phyloP scores from a whole-genome alignment of 2,113 vertebrate species.

The Potamarius usumacintae region DNA sequence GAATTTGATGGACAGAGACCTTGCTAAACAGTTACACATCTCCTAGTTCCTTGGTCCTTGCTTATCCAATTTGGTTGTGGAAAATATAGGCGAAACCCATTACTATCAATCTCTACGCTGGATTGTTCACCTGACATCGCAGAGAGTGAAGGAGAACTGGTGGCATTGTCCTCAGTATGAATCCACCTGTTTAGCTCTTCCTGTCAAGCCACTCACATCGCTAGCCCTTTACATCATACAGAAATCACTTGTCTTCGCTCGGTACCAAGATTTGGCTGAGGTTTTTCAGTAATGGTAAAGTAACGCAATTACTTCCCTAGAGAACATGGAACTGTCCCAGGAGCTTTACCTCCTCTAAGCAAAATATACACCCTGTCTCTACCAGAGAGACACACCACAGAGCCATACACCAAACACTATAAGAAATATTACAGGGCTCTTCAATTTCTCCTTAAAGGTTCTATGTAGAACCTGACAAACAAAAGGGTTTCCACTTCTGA shows the following conservation, averaged over 20 bases:
- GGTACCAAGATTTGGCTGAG: background rate
- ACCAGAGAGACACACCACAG: background rate
- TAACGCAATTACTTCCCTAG: background rate
- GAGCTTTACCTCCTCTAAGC: background rate
- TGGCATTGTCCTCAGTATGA: background rate
- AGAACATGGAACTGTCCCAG: background rate
- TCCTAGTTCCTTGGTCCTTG: background rate
- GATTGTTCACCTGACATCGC: background rate
- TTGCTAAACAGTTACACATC: background rate
- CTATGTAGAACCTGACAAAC: background rate
- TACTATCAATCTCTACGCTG: background rate
- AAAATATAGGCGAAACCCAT: background rate
- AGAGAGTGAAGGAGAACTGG: background rate
- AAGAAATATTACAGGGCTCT: background rate
- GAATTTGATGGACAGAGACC: background rate
- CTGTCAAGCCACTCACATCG: background rate
- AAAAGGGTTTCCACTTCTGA: background rate
- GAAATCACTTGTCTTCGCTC: background rate
- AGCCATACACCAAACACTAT: background rate
- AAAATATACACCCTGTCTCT: slow-evolving; percentile 15
- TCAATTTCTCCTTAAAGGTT: background rate
- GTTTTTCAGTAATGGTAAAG: background rate
- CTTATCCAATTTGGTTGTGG: background rate
- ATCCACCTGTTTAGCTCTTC: background rate
- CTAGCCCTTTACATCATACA: background rate